Percentiles rank a stretch among this genome's conserved stretches.
These are phyloP conservation scores for Hyperoplus lanceolatus DNA, from an alignment of 2,797 vertebrate species.

Conservation along the genomic window DNA sequence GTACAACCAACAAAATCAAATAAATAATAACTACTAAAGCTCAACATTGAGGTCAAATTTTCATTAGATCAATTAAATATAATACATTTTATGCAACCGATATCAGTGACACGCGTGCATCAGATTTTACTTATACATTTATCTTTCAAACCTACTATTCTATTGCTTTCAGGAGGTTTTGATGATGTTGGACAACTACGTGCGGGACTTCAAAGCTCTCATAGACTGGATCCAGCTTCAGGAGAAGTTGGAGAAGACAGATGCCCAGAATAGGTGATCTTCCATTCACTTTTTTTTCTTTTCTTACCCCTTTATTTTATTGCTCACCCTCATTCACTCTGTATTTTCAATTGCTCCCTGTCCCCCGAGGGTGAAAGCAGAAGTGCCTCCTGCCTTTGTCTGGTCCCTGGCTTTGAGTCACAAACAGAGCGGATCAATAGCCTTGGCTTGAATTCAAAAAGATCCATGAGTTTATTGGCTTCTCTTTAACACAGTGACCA, in stretches of 20 bases:
- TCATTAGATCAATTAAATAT: not conserved
- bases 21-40: not conserved
- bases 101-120: not conserved
- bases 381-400: slow-evolving; percentile 53
- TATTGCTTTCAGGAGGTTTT: slow-evolving; percentile 90
- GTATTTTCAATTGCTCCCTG: slow-evolving; percentile 52
- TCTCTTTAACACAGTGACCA: slow-evolving; percentile 80
- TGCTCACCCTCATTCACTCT: slow-evolving; percentile 33
- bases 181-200: slow-evolving; percentile 99
- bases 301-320: slow-evolving; percentile 12
- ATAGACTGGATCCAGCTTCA: slow-evolving; percentile 99
- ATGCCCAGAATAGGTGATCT: slow-evolving; percentile 96
- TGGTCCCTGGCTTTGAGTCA: slow-evolving; percentile 67
- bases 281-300: slow-evolving; percentile 21
- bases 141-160: not conserved
- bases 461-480: slow-evolving; percentile 78
- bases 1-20: not conserved
- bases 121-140: not conserved
- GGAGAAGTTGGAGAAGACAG: slow-evolving; percentile 98
- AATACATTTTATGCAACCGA: no score
- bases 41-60: not conserved
- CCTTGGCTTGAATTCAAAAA: slow-evolving; percentile 80
- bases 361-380: slow-evolving; percentile 34
- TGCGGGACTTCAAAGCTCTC: slow-evolving; percentile 97
- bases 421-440: slow-evolving; percentile 77